Evolutionary conservation across 2,113 vertebrate species (phyloP), one percentile per base, ranked within the genome.

Genomic region (Pomatorhinus ruficollis): DNA sequence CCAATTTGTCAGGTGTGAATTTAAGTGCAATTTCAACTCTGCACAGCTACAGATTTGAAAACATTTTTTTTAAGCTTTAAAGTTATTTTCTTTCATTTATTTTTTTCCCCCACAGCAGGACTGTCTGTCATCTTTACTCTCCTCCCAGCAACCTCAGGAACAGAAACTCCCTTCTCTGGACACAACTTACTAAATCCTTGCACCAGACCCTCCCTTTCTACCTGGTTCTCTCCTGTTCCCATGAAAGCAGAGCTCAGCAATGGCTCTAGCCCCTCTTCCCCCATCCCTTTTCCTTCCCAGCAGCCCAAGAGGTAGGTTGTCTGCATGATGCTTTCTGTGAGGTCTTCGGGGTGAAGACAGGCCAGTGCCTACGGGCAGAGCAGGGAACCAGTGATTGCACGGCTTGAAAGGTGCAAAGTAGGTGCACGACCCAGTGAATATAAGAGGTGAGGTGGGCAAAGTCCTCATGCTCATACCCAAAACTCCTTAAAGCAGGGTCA

Each of bases 351-450:
- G 18, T 9, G 10, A 25, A 84, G 27, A 15, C 42, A 70, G 17
- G 19, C 17, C 42, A 64, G 10, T 5, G 17, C 5, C 12, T 6
- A 33, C 0, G 1, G 15, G 27, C 19, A 74, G 37, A 75, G 39
- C n/a, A n/a, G 14, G n/a, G 20, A 64, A 47, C 4, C 30, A 24
- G 6, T 19, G 24, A 15, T 35, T 53, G 56, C 64, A 24, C 3
- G 5, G 7, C n/a, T 49, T 39, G 25, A 23, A 83, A 44, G 9
- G 15, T 24, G 6, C 21, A 66, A n/a, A 45, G 22, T 11, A 74
- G 12, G 4, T 52, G 45, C 27, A 12, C 1, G 30, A 2, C 4
- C 3, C 45, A 35, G 15, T 5, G 56, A 52, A 66, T 2, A 7
- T 3, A 6, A 82, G 60, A 68, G 14, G 11, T 78, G 57, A 77